Conservation (phyloP, 2,888 invertebrate genomes). For the Anoplius nigerrimus region DNA sequence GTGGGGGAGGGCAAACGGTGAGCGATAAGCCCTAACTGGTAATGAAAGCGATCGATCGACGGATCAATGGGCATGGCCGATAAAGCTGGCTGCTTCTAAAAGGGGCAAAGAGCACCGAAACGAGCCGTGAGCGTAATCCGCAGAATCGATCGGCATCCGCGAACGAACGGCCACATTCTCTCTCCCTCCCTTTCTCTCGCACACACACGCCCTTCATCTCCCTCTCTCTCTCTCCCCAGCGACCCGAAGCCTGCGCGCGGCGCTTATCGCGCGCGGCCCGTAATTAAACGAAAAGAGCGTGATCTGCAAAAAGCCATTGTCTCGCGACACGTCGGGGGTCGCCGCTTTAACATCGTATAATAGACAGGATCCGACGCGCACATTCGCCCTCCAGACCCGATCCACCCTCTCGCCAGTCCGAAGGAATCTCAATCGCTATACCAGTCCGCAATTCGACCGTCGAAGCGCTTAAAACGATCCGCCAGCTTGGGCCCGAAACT, state of each 20-base stretch:
- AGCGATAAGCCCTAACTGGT: conserved; percentile 33
- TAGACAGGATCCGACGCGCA: conserved; percentile 12
- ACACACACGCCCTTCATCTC: too few relatives aligned
- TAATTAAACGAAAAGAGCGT: background rate
- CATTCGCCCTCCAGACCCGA: conserved; percentile 13
- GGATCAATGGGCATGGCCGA: conserved; percentile 37
- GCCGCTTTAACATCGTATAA: too few relatives aligned
- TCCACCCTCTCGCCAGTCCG: conserved; percentile 16
- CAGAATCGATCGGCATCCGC: conserved; percentile 38
- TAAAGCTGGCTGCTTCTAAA: conserved; percentile 22
- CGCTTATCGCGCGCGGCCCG: background rate
- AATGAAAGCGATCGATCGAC: conserved; percentile 36
- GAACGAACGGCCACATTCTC: too few relatives aligned
- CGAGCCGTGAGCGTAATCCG: conserved; percentile 28
- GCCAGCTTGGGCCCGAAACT: too few relatives aligned
- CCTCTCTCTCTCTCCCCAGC: too few relatives aligned
- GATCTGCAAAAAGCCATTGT: background rate
- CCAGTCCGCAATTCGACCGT: too few relatives aligned
- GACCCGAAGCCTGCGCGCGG: background rate
- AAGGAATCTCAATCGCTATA: too few relatives aligned
- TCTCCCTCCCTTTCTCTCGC: too few relatives aligned
- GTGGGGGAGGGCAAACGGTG: conserved; percentile 24
- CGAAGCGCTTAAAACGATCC: too few relatives aligned
- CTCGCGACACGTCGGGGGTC: background rate
- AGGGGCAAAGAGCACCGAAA: conserved; percentile 4